These are phyloP conservation scores for Drosophila buzzatii DNA, from an alignment of 2,888 invertebrate species.

Conservation along the genomic window DNA sequence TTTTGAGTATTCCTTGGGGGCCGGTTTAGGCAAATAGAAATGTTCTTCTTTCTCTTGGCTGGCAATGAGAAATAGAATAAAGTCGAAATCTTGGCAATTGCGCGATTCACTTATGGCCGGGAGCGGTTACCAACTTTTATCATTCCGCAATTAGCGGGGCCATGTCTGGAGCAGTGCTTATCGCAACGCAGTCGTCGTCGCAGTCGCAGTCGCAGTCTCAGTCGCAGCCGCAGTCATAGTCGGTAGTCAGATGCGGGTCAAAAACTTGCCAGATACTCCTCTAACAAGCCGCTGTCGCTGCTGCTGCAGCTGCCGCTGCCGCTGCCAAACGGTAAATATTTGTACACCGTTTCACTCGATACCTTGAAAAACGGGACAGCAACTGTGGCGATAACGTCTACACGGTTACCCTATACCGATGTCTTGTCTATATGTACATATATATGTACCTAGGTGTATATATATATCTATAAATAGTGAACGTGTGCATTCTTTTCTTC, in stretches of 20 bases:
- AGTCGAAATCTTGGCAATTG: slow-evolving; percentile 64
- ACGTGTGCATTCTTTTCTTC: slow-evolving; percentile 34
- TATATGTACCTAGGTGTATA: no score
- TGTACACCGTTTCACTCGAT: slow-evolving; percentile 73
- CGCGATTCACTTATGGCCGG: slow-evolving; percentile 45
- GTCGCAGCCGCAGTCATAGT: slow-evolving; percentile 27
- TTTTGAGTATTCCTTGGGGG: slow-evolving; percentile 67
- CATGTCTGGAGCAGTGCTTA: slow-evolving; percentile 73
- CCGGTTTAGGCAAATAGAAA: slow-evolving; percentile 75
- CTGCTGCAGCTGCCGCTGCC: slow-evolving; percentile 49
- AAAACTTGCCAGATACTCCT: slow-evolving; percentile 56
- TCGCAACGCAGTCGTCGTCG: slow-evolving; percentile 51
- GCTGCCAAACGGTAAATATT: slow-evolving; percentile 65
- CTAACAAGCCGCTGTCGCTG: slow-evolving; percentile 58
- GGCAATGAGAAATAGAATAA: slow-evolving; percentile 42
- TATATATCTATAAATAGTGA: slow-evolving; percentile 54
- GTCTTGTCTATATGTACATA: slow-evolving; percentile 1
- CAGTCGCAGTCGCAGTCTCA: not conserved
- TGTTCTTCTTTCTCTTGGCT: slow-evolving; percentile 20
- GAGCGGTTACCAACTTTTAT: slow-evolving; percentile 66
- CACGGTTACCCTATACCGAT: slow-evolving; percentile 8
- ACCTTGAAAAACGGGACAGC: slow-evolving; percentile 64
- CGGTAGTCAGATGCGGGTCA: slow-evolving; percentile 57
- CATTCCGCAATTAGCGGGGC: slow-evolving; percentile 77
- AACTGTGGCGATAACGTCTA: slow-evolving; percentile 39